These are phyloP conservation scores for Eumacrocentrus americanus DNA, from an alignment of 2,888 invertebrate species.

Conservation along the genomic window DNA sequence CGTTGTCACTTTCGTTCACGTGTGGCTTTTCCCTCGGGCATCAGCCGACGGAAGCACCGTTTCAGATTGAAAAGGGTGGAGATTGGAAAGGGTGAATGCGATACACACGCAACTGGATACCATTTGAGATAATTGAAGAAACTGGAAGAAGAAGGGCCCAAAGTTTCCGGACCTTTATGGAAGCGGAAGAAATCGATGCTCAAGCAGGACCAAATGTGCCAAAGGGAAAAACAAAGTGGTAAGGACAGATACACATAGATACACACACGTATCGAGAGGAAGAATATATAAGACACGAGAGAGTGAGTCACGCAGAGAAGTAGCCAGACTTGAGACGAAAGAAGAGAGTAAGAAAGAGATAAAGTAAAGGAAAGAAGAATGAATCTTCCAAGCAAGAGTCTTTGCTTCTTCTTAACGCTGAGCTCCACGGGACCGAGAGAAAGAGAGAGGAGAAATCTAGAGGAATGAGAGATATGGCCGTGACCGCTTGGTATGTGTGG, in stretches of 20 bases:
- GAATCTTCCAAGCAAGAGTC: neutral
- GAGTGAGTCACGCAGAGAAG: neutral
- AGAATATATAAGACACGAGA: slow-evolving; percentile 7
- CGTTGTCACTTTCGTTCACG: slow-evolving; percentile 43
- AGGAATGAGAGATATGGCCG: slow-evolving; percentile 61
- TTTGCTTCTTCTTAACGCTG: neutral
- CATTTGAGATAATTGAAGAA: slow-evolving; percentile 34
- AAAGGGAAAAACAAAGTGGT: too few species aligned
- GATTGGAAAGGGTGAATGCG: neutral
- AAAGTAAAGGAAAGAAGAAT: neutral
- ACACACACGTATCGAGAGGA: slow-evolving; percentile 7
- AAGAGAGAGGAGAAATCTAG: slow-evolving; percentile 43
- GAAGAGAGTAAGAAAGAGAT: neutral
- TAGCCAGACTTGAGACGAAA: neutral
- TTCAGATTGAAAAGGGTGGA: slow-evolving; percentile 21
- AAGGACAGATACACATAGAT: neutral
- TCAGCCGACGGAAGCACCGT: neutral
- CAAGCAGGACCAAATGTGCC: too few species aligned
- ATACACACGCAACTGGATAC: slow-evolving; percentile 8
- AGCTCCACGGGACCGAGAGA: slow-evolving; percentile 14
- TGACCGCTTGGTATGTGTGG: slow-evolving; percentile 59
- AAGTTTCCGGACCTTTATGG: too few species aligned
- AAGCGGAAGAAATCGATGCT: too few species aligned
- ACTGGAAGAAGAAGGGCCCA: too few species aligned
- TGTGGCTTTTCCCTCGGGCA: slow-evolving; percentile 29